Base-by-base conservation (phyloP, 1,140 invertebrate species). In the Apolygus lucorum region DNA sequence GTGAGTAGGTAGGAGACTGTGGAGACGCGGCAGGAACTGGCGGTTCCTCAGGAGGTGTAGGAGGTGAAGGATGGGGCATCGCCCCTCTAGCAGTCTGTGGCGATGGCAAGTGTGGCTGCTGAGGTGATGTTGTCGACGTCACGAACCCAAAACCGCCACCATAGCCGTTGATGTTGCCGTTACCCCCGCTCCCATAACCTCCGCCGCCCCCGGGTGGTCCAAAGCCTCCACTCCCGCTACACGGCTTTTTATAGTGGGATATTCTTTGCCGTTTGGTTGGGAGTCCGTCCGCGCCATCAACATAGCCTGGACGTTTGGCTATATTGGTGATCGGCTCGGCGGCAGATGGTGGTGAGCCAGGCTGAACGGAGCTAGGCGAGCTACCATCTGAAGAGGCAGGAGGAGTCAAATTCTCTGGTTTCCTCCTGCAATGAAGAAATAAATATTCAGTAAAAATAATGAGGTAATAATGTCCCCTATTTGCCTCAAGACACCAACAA, bases 371-470 rank as follows among this genome's bases (percentile, higher is more conserved):
- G 67, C 85, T 88, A 0, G 87, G 88, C 29, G 87, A 89, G 68
- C 87, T 86, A 73, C 87, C 87, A 75, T 92, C 91, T 69, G 89
- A 91, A 74, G 89, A 91, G 63, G 90, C 86, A 8, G 91, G 91
- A 59, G 91, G 90, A 14, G 90, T 93, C 75, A 93, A 81, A 79
- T 92, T 93, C 80, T 92, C 89, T 73, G 91, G 91, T 81, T 93
- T 93, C 74, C 90, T 87, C 75, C 91, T 88, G 77, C 1, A 79
- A 70, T 67, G 70, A n/a, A n/a, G n/a, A n/a, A n/a, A n/a, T n/a
- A n/a, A n/a, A n/a, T n/a, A n/a, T n/a, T n/a, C n/a, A n/a, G n/a
- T n/a, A n/a, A n/a, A n/a, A n/a, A n/a, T n/a, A n/a, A n/a, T n/a
- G n/a, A n/a, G n/a, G n/a, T n/a, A n/a, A n/a, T n/a, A n/a, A n/a